Evolutionary conservation across 2,888 invertebrate species (phyloP).

Genomic region (Nomada fabriciana): DNA sequence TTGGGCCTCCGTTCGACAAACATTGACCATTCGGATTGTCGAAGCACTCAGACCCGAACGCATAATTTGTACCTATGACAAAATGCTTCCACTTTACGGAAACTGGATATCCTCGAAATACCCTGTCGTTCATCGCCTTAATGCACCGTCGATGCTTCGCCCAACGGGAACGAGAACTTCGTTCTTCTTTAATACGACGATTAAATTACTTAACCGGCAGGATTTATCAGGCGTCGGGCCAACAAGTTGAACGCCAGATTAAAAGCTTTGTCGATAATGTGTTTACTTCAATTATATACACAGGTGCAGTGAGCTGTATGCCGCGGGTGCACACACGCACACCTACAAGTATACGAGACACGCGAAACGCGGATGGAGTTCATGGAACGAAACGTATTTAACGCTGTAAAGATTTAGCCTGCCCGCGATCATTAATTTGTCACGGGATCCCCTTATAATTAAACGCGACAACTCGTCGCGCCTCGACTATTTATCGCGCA

Average conservation of each 20-base stretch:
- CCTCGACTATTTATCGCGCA: not conserved
- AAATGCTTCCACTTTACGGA: constrained; percentile 34
- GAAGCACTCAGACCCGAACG: constrained; percentile 57
- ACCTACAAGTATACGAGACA: not conserved
- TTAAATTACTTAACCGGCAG: not conserved
- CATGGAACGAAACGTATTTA: constrained; percentile 4
- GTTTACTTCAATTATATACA: constrained; percentile 60
- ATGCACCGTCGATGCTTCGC: constrained; percentile 57
- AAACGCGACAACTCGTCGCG: not conserved
- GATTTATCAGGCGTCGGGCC: constrained; percentile 56
- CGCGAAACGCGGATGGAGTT: not conserved
- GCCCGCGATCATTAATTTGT: constrained; percentile 20
- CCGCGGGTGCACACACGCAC: not conserved
- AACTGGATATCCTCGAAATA: constrained; percentile 1
- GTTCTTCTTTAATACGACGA: constrained; percentile 63
- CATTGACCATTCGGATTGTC: constrained; percentile 63
- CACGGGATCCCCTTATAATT: constrained; percentile 3
- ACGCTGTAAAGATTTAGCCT: constrained; percentile 27
- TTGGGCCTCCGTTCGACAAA: constrained; percentile 74
- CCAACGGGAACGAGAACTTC: constrained; percentile 20
- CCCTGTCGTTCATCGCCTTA: constrained; percentile 61
- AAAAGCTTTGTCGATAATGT: constrained; percentile 77
- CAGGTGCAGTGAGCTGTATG: not conserved
- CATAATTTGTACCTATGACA: constrained; percentile 73
- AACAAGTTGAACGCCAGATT: constrained; percentile 75